phyloP scores from a whole-genome alignment of 2,797 vertebrate species.

The Enteromius anoplus region DNA sequence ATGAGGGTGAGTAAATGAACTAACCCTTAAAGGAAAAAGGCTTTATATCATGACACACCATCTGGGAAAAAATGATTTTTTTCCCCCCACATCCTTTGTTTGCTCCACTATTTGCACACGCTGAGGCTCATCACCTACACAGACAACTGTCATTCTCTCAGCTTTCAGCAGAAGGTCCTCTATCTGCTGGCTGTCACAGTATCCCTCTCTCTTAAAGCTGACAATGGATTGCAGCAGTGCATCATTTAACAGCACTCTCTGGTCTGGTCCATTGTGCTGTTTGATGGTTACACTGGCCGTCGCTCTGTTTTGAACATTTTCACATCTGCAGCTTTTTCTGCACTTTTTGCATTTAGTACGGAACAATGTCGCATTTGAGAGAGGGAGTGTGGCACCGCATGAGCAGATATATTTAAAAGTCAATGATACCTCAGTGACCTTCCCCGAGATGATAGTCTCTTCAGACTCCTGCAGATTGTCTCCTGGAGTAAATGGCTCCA shows the following conservation, averaged over 20 bases:
- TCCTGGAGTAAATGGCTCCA: neutral
- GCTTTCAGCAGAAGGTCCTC: constrained; percentile 2
- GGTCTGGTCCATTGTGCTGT: neutral
- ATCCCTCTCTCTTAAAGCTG: neutral
- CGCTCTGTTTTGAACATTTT: neutral
- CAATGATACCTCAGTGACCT: neutral
- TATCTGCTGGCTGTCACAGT: constrained; percentile 34
- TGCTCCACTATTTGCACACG: neutral
- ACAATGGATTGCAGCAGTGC: constrained; percentile 36
- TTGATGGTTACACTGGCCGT: constrained; percentile 27
- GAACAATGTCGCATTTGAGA: neutral
- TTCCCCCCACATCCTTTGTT: neutral
- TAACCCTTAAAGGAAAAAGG: neutral
- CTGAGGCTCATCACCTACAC: neutral
- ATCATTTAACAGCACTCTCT: constrained; percentile 12
- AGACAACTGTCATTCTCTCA: constrained; percentile 3
- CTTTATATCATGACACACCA: neutral
- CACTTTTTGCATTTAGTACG: neutral
- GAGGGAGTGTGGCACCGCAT: neutral
- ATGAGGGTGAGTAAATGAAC: too few relatives aligned
- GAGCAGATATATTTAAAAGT: constrained; percentile 10
- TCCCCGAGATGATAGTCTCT: constrained; percentile 8
- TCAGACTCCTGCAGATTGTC: neutral
- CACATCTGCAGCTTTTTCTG: constrained; percentile 28
- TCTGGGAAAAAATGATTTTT: neutral